These are phyloP conservation scores for Cataglyphis hispanica DNA, from an alignment of 1,140 invertebrate genomes.

Conservation along the genomic window DNA sequence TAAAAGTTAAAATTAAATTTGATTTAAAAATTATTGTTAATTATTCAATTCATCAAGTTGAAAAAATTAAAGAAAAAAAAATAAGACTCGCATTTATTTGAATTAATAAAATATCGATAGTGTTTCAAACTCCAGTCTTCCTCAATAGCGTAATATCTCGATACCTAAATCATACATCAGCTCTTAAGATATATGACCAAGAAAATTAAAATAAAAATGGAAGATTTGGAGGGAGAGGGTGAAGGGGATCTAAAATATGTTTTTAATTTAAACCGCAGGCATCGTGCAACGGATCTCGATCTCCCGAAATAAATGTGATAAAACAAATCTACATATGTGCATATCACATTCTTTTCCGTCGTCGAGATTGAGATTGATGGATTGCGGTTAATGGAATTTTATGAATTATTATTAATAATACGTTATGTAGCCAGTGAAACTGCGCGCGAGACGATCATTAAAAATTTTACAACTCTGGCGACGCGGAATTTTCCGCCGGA, in stretches of 20 bases:
- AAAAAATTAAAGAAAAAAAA: neutral
- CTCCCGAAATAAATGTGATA: neutral
- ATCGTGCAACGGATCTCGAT: neutral
- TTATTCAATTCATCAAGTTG: neutral
- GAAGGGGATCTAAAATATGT: neutral
- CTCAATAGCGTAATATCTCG: neutral
- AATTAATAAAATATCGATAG: neutral
- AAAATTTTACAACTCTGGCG: constrained; percentile 57
- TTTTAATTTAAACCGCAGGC: neutral
- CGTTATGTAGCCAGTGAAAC: constrained; percentile 20
- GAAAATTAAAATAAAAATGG: neutral
- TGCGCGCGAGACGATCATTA: constrained; percentile 24
- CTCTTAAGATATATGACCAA: neutral
- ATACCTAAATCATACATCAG: neutral
- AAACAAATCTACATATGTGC: neutral
- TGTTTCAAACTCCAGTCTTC: neutral
- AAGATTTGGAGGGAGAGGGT: neutral
- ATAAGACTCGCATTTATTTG: neutral
- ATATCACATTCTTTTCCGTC: constrained; percentile 14
- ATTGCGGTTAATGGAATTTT: constrained; percentile 41
- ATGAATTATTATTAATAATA: constrained; percentile 50
- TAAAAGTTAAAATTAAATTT: neutral
- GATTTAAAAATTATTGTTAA: neutral
- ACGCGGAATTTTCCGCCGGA: constrained; percentile 41
- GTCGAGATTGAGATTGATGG: constrained; percentile 19